Base-by-base conservation (phyloP, 1,140 invertebrate species). In the Papilio aristodemus region DNA sequence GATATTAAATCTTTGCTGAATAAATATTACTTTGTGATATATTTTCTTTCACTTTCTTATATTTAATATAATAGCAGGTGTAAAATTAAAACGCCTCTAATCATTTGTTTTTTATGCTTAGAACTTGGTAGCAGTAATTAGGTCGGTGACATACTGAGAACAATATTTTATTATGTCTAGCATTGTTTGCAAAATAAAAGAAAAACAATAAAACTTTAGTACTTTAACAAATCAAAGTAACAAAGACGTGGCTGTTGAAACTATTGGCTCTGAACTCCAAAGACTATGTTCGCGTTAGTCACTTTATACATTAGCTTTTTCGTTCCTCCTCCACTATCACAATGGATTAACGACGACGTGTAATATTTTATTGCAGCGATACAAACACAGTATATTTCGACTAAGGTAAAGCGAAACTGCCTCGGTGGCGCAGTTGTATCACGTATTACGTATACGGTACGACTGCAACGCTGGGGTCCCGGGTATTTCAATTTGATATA, bases 1-100 rank as follows among this genome's bases (percentile, higher is more conserved):
- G 79, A 81, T 85, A 85, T 86, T 85, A 86, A 85, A 85, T 86
- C 79, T 71, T 76, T 72, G 78, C 78, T 79, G 72, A 62, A 68
- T 70, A 79, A 83, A 81, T 69, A 77, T 62, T 62, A 60, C 46
- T 19, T 46, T 22, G 19, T 50, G 17, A 46, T 7, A 3, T 50
- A 13, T 50, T 50, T 50, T 22, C 19, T 50, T 22, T 46, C 9
- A 0, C n/a, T 46, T 46, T 46, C 14, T 9, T 46, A 50, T 19
- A 22, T 10, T 0, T 50, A 50, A 46, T 4, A 39, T 0, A 13
- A 13, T 39, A 1, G 0, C 13, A 2, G 13, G 13, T 50, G 2
- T 17, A 17, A 50, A 1, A 5, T 50, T 7, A 6, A 14, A 0
- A n/a, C 8, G 2, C 14, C 43, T 17, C 5, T 17, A 50, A 50